Evolutionary conservation across 2,888 invertebrate species (phyloP).

Genomic region (Leucoma salicis): DNA sequence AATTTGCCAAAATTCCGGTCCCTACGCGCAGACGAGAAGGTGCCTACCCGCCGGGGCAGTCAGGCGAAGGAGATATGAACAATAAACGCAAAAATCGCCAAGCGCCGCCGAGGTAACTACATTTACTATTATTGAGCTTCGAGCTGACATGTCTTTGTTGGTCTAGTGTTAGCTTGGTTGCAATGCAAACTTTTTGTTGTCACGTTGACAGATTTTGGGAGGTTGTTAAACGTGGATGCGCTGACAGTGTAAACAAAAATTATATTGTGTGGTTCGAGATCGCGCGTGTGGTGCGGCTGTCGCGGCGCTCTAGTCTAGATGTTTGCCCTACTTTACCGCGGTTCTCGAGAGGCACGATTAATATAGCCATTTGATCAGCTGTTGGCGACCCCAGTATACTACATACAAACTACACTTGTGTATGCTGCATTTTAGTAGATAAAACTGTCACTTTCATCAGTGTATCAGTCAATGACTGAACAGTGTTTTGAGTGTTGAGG

Average conservation of each 20-base stretch:
- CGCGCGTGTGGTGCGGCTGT: conserved; percentile 54
- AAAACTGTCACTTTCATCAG: conserved; percentile 30
- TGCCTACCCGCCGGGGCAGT: conserved; percentile 88
- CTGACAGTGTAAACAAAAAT: conserved; percentile 70
- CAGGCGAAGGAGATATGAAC: conserved; percentile 86
- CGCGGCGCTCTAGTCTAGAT: conserved; percentile 63
- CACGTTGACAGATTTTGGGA: conserved; percentile 58
- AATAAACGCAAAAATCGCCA: conserved; percentile 93
- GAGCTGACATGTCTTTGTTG: conserved; percentile 76
- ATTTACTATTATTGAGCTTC: conserved; percentile 53
- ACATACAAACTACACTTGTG: conserved; percentile 45
- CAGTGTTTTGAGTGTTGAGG: conserved; percentile 12
- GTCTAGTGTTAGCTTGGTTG: conserved; percentile 50
- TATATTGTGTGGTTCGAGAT: conserved; percentile 44
- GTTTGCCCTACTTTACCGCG: conserved; percentile 77
- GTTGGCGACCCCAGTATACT: conserved; percentile 60
- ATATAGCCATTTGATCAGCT: conserved; percentile 79
- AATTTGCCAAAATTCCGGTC: conserved; percentile 91
- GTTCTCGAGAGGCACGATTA: conserved; percentile 65
- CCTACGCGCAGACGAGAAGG: conserved; percentile 90
- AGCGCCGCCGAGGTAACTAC: conserved; percentile 86
- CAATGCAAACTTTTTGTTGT: conserved; percentile 63
- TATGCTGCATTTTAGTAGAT: conserved; percentile 32
- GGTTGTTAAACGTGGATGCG: conserved; percentile 47
- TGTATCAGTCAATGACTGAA: background rate